phyloP scores from a whole-genome alignment of 2,888 invertebrate species.

The Acronicta aceris region DNA sequence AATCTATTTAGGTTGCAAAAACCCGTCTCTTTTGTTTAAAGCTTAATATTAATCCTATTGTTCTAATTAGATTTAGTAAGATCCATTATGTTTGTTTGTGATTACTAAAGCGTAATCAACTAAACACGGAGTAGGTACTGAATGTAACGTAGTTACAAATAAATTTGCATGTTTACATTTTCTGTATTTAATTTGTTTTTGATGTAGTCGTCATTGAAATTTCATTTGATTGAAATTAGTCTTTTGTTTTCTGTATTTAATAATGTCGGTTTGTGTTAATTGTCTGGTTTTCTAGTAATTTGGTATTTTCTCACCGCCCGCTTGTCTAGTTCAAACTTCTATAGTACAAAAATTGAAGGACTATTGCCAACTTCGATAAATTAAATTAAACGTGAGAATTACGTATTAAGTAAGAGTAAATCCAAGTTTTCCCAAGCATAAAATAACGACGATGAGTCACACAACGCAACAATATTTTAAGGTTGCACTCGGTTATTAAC shows the following conservation, averaged over 20 bases:
- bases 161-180: background rate
- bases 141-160: constrained; percentile 4
- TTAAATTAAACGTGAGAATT: background rate
- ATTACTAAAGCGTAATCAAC: constrained; percentile 2
- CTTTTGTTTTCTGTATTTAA: too few relatives aligned
- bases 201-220: too few relatives aligned
- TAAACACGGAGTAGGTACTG: constrained; percentile 5
- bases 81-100: constrained; percentile 19
- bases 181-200: background rate
- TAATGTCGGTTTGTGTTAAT: too few relatives aligned
- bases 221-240: too few relatives aligned
- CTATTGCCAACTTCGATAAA: too few relatives aligned
- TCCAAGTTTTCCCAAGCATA: background rate
- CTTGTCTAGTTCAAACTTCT: too few relatives aligned
- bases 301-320: too few relatives aligned
- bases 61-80: constrained; percentile 28
- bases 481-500: constrained; percentile 24
- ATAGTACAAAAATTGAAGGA: too few relatives aligned
- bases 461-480: constrained; percentile 21
- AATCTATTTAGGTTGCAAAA: constrained; percentile 28
- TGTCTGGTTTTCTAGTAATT: too few relatives aligned
- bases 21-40: constrained; percentile 27
- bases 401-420: background rate
- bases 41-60: constrained; percentile 34
- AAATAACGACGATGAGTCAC: background rate